phyloP scores from a whole-genome alignment of 2,888 invertebrate genomes.

The Drosophila vallismaia region DNA sequence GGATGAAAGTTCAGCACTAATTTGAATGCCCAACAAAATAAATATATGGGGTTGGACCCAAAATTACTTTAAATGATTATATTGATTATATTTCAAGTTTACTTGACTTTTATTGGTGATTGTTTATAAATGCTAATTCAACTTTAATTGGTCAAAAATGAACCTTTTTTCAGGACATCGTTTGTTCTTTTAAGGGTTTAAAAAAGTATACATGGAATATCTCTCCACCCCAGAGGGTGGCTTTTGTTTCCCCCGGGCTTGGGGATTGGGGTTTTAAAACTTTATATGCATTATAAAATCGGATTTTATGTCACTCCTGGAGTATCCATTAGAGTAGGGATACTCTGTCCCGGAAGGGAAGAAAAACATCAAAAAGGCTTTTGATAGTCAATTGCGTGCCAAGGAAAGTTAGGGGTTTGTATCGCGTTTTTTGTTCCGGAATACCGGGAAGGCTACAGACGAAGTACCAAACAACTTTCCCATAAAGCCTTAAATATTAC shows the following conservation, averaged over 20 bases:
- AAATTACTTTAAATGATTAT: no score
- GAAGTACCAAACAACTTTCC: conserved; percentile 36
- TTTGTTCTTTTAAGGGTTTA: conserved; percentile 14
- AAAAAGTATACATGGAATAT: conserved; percentile 62
- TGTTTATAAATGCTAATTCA: no score
- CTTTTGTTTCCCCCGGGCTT: conserved; percentile 7
- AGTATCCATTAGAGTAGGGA: conserved; percentile 58
- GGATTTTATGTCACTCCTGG: conserved; percentile 72
- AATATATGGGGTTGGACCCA: no score
- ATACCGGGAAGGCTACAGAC: background rate
- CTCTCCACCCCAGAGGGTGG: conserved; percentile 16
- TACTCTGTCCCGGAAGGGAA: conserved; percentile 13
- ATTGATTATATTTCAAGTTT: no score
- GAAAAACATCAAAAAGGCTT: conserved; percentile 50
- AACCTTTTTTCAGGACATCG: no score
- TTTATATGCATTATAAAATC: conserved; percentile 77
- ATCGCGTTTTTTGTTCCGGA: conserved; percentile 41
- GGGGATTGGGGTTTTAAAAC: conserved; percentile 61
- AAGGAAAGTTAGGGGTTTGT: conserved; percentile 55
- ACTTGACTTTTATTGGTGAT: no score
- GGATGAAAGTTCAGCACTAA: conserved; percentile 7
- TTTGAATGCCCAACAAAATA: background rate
- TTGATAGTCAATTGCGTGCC: conserved; percentile 74
- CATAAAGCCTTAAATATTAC: conserved; percentile 63
- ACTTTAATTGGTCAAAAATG: no score